These are phyloP conservation scores for Alcedo quadribrachys DNA, from an alignment of 2,797 vertebrate species.

Conservation along the genomic window DNA sequence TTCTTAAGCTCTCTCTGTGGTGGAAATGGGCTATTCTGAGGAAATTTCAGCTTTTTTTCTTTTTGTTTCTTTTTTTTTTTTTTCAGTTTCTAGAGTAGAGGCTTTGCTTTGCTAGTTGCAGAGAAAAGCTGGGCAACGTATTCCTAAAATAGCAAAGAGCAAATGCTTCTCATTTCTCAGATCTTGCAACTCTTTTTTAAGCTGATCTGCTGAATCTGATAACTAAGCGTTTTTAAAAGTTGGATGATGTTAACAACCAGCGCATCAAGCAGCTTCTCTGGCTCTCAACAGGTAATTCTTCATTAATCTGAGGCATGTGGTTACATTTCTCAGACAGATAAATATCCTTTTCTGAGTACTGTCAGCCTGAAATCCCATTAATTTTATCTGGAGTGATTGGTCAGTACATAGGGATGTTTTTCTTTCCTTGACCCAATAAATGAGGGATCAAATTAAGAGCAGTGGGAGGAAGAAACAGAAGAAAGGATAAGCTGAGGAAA, in stretches of 20 bases:
- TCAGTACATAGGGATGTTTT: not conserved
- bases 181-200: slow-evolving; percentile 44
- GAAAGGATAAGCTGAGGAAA: not conserved
- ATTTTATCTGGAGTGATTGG: slow-evolving; percentile 12
- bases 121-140: slow-evolving; percentile 1
- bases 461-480: not conserved
- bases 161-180: slow-evolving; percentile 33
- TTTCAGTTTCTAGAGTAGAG: not conserved
- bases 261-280: not conserved
- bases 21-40: not conserved
- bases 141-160: slow-evolving; percentile 40
- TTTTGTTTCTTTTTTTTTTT: not conserved
- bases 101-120: not conserved
- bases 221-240: slow-evolving; percentile 20
- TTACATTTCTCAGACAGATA: slow-evolving; percentile 5
- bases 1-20: not conserved
- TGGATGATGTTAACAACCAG: slow-evolving; percentile 8
- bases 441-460: not conserved
- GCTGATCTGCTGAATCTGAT: slow-evolving; percentile 27
- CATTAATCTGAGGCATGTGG: slow-evolving; percentile 23
- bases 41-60: not conserved
- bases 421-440: not conserved
- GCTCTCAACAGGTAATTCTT: slow-evolving; percentile 48
- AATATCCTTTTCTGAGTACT: slow-evolving; percentile 8
- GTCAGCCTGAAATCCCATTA: slow-evolving; percentile 16